These are phyloP conservation scores for Cyprinus carpio DNA, from an alignment of 2,113 vertebrate species.

Conservation along the genomic window DNA sequence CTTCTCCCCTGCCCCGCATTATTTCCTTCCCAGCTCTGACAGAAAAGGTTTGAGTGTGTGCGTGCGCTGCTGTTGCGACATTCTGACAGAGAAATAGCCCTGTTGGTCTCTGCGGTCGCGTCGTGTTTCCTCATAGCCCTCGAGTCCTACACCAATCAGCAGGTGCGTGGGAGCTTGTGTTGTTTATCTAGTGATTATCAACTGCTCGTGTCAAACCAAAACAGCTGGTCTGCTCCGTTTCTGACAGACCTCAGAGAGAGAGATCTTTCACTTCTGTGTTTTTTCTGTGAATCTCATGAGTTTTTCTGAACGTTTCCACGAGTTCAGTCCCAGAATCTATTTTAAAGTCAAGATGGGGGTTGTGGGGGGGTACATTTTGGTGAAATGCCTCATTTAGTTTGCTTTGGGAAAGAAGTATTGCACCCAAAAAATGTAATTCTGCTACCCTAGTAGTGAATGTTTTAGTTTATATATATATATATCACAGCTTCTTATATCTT, in stretches of 20 bases:
- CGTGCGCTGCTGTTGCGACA: not conserved
- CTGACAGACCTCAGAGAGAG: not conserved
- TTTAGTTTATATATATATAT: too few relatives aligned
- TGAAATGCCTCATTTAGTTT: not conserved
- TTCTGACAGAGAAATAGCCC: not conserved
- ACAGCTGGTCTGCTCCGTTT: too few relatives aligned
- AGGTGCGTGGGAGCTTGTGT: not conserved
- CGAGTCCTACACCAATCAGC: not conserved
- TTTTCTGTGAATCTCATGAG: not conserved
- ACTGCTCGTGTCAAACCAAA: not conserved
- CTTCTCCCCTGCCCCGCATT: not conserved
- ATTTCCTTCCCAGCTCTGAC: not conserved
- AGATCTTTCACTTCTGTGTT: not conserved
- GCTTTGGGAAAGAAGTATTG: too few relatives aligned
- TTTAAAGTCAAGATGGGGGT: too few relatives aligned
- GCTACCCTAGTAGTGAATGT: too few relatives aligned
- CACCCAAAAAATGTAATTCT: too few relatives aligned
- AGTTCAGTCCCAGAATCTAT: too few relatives aligned
- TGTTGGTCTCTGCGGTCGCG: not conserved
- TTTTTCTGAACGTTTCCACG: not conserved
- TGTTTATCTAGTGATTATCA: not conserved
- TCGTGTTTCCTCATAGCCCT: conserved; percentile 24
- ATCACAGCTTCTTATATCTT: too few relatives aligned
- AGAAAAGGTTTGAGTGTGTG: not conserved
- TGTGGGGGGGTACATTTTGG: too few relatives aligned